Conservation (phyloP, 2,113 vertebrate genomes). For the Fukomys damarensis region DNA sequence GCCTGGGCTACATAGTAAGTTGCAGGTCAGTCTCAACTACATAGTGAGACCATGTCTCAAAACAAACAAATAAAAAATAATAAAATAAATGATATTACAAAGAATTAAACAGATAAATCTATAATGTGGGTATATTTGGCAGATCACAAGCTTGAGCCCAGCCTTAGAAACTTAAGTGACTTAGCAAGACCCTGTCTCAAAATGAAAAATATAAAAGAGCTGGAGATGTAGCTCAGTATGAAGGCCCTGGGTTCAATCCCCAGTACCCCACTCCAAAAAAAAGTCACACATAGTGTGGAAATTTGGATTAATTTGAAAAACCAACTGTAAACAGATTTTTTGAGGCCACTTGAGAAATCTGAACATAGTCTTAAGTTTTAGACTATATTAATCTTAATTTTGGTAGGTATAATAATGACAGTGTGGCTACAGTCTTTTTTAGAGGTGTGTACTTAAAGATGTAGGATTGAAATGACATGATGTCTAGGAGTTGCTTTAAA, state of each 20-base stretch:
- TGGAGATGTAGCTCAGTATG: not conserved
- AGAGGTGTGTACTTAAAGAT: not conserved
- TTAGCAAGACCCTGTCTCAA: not conserved
- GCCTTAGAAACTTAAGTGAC: not conserved
- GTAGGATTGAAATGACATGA: not conserved
- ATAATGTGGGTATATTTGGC: not conserved
- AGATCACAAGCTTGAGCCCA: not conserved
- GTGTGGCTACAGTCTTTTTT: not conserved
- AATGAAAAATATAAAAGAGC: not conserved
- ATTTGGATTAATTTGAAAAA: slow-evolving; percentile 53
- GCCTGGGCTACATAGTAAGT: too few species aligned
- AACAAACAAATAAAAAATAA: too few species aligned
- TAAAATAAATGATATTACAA: not conserved
- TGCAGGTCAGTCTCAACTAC: too few species aligned
- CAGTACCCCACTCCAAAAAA: not conserved
- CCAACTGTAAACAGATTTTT: slow-evolving; percentile 11
- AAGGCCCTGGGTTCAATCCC: not conserved
- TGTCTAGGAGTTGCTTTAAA: not conserved
- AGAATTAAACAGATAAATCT: not conserved
- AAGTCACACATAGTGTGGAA: not conserved
- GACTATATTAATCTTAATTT: slow-evolving; percentile 35
- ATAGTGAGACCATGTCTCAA: too few species aligned
- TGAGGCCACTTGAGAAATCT: slow-evolving; percentile 28
- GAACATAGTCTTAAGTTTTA: not conserved
- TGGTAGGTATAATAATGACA: slow-evolving; percentile 30